A percentile compares a stretch with the other conserved stretches of the same genome.
These are phyloP conservation scores for Sorex fumeus DNA, from an alignment of 2,113 vertebrate genomes.

Conservation along the genomic window DNA sequence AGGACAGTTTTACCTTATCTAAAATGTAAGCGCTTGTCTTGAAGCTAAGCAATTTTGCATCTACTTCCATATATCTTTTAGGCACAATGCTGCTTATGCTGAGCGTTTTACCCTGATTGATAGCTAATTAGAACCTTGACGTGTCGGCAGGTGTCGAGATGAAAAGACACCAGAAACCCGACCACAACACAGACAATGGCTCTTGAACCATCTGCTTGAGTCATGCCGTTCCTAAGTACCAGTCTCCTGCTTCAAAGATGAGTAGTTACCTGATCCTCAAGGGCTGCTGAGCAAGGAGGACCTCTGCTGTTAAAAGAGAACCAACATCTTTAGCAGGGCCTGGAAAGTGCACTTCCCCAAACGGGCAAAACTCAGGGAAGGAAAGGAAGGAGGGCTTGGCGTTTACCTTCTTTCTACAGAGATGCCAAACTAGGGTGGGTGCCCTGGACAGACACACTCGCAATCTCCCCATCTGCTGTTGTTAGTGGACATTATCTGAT, in stretches of 20 bases:
- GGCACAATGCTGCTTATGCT: slow-evolving; percentile 58
- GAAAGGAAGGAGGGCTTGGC: not conserved
- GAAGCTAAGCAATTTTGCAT: slow-evolving; percentile 69
- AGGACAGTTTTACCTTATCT: slow-evolving; percentile 51
- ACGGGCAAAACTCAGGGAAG: not conserved
- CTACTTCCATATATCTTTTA: slow-evolving; percentile 61
- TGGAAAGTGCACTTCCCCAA: not conserved
- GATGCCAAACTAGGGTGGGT: not conserved
- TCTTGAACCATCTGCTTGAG: slow-evolving; percentile 41
- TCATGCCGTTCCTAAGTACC: not conserved
- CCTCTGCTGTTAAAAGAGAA: slow-evolving; percentile 73
- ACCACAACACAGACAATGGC: slow-evolving; percentile 45
- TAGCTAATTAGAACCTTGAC: slow-evolving; percentile 71
- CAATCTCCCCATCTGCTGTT: not conserved
- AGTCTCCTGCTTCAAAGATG: not conserved
- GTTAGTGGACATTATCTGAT: not conserved
- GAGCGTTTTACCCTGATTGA: slow-evolving; percentile 56
- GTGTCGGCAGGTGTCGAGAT: slow-evolving; percentile 56
- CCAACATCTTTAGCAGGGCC: not conserved
- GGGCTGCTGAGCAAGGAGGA: slow-evolving; percentile 73
- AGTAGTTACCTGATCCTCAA: slow-evolving; percentile 8
- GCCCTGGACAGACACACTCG: not conserved
- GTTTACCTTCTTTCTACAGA: slow-evolving; percentile 37
- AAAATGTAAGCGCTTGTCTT: slow-evolving; percentile 58
- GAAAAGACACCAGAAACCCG: slow-evolving; percentile 60